Conservation (phyloP, 1,140 invertebrate genomes). For the Heliothis subflexa region DNA sequence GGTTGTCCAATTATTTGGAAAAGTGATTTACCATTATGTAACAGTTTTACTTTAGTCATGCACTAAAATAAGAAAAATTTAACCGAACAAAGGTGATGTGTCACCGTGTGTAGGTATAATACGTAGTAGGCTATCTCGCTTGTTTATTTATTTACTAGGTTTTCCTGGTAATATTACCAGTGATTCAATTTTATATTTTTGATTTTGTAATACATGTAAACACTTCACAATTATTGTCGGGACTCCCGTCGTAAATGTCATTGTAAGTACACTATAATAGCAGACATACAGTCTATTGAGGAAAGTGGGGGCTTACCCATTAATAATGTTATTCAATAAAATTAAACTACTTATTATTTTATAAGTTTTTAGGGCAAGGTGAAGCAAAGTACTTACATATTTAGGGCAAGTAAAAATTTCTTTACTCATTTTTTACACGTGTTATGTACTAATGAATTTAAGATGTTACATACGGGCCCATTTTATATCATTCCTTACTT, state of each 20-base stretch:
- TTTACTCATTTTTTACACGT: too few relatives aligned
- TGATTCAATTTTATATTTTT: slow-evolving; percentile 9
- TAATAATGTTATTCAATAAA: background rate
- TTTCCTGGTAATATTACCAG: slow-evolving; percentile 2
- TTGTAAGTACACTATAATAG: background rate
- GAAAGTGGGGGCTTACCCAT: slow-evolving; percentile 23
- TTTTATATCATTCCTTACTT: too few relatives aligned
- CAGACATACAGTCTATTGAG: background rate
- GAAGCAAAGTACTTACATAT: too few relatives aligned
- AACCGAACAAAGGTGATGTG: background rate
- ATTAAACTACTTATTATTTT: background rate
- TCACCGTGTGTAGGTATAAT: background rate
- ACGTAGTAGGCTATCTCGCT: background rate
- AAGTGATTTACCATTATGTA: too few relatives aligned
- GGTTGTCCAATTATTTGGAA: too few relatives aligned
- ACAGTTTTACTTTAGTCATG: too few relatives aligned
- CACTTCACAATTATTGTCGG: background rate
- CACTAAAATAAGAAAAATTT: too few relatives aligned
- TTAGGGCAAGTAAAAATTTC: too few relatives aligned
- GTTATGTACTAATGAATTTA: too few relatives aligned
- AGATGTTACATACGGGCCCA: too few relatives aligned
- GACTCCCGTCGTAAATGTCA: background rate
- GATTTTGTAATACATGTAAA: background rate
- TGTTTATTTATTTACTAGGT: slow-evolving; percentile 23
- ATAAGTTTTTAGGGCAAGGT: background rate